Evolutionary conservation across 2,113 vertebrate species (phyloP).

Genomic region (Elgaria multicarinata): DNA sequence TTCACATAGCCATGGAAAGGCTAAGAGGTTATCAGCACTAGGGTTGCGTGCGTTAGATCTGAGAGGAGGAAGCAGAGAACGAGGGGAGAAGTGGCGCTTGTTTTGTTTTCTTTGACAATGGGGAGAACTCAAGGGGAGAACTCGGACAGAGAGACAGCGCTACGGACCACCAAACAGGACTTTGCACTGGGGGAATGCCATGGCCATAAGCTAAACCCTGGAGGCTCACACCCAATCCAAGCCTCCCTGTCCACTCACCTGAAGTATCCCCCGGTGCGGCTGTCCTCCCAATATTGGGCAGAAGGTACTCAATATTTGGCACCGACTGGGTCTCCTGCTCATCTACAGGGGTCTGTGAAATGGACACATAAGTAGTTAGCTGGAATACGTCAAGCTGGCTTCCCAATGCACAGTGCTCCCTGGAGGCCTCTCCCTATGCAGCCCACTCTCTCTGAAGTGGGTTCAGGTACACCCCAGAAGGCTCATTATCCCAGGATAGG

Average conservation of each 20-base stretch:
- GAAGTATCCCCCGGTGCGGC: constrained; percentile 87
- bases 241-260: constrained; percentile 85
- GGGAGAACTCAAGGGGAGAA: background rate
- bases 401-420: background rate
- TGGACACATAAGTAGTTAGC: accelerated
- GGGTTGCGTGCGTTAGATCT: background rate
- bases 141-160: background rate
- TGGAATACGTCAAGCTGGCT: background rate
- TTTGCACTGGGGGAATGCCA: background rate
- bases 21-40: background rate
- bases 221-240: background rate
- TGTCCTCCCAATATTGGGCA: constrained; percentile 95
- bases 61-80: background rate
- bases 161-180: background rate
- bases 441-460: background rate
- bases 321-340: constrained; percentile 91
- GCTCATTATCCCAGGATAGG: background rate
- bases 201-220: background rate
- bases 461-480: too few relatives aligned
- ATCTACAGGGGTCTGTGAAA: constrained; percentile 90
- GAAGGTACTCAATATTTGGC: constrained; percentile 97
- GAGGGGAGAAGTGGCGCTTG: too few relatives aligned
- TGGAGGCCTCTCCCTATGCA: background rate
- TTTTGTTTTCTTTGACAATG: background rate
- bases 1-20: background rate